Percentiles rank a stretch among this genome's conserved stretches.
These are phyloP conservation scores for Peromyscus maniculatus DNA, from an alignment of 2,113 vertebrate species.

Conservation along the genomic window DNA sequence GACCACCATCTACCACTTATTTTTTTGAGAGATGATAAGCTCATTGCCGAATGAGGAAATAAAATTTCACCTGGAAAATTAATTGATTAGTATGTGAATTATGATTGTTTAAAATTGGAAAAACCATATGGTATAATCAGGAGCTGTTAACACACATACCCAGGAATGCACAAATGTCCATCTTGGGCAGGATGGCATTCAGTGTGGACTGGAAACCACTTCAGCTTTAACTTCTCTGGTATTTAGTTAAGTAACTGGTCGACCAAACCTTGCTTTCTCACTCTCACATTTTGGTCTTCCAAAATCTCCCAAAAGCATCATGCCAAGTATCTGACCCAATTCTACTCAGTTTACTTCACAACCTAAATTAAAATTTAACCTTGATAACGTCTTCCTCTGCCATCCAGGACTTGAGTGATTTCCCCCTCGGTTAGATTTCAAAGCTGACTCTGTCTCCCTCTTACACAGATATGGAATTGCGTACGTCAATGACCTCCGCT, in stretches of 20 bases:
- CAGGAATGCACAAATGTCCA: not conserved
- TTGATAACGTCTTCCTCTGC: not conserved
- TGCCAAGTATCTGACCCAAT: not conserved
- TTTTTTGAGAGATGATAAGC: not conserved
- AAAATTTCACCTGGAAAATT: not conserved
- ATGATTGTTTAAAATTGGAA: not conserved
- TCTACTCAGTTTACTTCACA: not conserved
- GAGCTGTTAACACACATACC: not conserved
- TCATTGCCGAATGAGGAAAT: not conserved
- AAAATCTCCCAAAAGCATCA: not conserved
- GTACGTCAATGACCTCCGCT: not conserved
- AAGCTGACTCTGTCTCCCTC: not conserved
- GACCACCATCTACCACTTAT: not conserved
- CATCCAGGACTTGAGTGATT: not conserved
- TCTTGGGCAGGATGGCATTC: not conserved
- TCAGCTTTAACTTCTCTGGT: not conserved
- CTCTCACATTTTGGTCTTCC: not conserved
- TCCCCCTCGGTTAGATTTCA: not conserved
- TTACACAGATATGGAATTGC: not conserved
- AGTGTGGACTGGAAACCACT: not conserved
- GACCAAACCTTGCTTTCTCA: not conserved
- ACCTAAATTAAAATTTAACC: not conserved
- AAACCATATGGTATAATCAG: not conserved
- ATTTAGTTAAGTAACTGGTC: not conserved
- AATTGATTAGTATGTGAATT: not conserved